Base-by-base conservation (phyloP, 1,140 invertebrate species). In the Drosophila oshimai region DNA sequence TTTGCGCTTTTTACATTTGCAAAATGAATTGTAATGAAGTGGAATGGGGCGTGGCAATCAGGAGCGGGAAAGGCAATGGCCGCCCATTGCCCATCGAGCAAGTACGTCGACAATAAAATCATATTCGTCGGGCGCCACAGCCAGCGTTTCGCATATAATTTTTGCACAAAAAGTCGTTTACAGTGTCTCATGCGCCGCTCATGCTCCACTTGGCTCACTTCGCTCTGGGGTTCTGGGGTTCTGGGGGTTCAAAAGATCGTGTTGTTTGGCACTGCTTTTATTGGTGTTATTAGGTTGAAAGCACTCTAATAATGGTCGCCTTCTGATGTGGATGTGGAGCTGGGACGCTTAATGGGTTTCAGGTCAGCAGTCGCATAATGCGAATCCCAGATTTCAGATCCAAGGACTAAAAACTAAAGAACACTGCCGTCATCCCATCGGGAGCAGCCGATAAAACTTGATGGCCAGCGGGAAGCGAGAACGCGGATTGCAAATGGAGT, bases 241-340 rank as follows among this genome's bases (percentile, higher is more conserved):
- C 33, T 10, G n/a, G 12, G 36, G 22, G 20, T 31, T 22, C 42
- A 37, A 22, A 26, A 46, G 34, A 41, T 61, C 47, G 34, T 70
- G 74, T 81, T 74, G 74, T 88, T 81, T 71, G 69, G 54, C 53
- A 70, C 73, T 67, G 60, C 54, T 83, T 88, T 87, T 87, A 87
- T 87, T 87, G 76, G 58, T 81, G 81, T 87, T 87, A 87, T 87
- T 87, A 88, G 81, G 73, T 87, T 87, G 81, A 87, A 76, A 86
- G 81, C 81, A 87, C 81, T 86, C 53, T 68, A 73, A 86, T 86
- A 65, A 80, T 73, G 75, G 47, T 44, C 41, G 57, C 72, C 70
- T 50, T 50, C 78, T 54, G 72, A 72, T 77, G 61, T 84, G 69
- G n/a, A n/a, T n/a, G n/a, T n/a, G n/a, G n/a, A n/a, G n/a, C n/a